phyloP scores from a whole-genome alignment of 2,797 vertebrate genomes.

The Mormyrops attenuatus region DNA sequence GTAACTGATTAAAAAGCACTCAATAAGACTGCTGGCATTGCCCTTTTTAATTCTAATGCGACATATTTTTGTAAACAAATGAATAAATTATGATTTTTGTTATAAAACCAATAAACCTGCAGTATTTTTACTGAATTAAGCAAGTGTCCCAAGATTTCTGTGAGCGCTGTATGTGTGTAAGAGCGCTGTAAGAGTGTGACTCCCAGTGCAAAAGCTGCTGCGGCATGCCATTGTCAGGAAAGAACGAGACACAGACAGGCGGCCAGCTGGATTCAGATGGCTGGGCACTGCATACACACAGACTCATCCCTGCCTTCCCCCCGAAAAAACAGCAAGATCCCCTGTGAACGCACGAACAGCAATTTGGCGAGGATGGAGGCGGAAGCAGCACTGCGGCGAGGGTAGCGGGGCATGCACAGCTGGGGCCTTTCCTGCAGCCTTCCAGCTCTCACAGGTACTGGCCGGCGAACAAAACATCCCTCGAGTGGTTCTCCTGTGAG shows the following conservation, averaged over 20 bases:
- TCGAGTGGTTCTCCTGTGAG: neutral
- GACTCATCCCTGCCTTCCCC: neutral
- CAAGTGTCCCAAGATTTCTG: neutral
- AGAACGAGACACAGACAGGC: neutral
- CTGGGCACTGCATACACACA: neutral
- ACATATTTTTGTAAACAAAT: neutral
- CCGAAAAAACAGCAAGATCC: neutral
- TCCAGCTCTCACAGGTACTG: neutral
- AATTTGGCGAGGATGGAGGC: neutral
- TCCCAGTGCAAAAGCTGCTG: too few species aligned
- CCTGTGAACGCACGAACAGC: neutral
- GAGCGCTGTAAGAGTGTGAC: too few species aligned
- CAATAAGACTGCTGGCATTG: neutral
- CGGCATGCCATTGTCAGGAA: neutral
- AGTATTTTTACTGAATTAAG: neutral
- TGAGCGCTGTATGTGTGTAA: neutral
- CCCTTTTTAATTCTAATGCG: neutral
- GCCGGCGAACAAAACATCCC: neutral
- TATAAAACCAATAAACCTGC: neutral
- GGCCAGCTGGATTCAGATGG: neutral
- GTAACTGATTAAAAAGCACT: neutral
- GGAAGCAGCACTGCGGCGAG: neutral
- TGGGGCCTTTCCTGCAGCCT: neutral
- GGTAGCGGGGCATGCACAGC: neutral
- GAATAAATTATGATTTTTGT: neutral